Conservation (phyloP, 2,888 invertebrate genomes). For the Tyria jacobaeae region DNA sequence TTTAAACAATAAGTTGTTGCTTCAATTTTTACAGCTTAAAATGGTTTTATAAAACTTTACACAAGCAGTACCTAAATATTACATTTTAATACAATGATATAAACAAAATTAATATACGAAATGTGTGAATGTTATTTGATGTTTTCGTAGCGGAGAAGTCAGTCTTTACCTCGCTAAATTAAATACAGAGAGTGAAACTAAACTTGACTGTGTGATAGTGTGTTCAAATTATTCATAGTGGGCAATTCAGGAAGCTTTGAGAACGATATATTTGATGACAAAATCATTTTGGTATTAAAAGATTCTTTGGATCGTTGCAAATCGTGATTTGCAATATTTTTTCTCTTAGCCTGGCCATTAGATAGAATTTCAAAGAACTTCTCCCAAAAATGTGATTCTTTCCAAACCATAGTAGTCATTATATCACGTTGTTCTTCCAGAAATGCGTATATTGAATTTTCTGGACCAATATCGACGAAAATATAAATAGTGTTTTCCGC, state of each 20-base stretch:
- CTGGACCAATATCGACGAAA: constrained; percentile 75
- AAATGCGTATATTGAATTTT: constrained; percentile 79
- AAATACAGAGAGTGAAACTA: constrained; percentile 63
- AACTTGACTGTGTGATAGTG: constrained; percentile 73
- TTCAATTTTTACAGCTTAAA: constrained; percentile 66
- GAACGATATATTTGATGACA: constrained; percentile 55
- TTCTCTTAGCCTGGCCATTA: constrained; percentile 32
- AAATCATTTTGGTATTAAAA: constrained; percentile 42
- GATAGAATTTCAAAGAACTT: constrained; percentile 62
- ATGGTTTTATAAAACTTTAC: constrained; percentile 67
- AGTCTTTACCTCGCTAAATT: constrained; percentile 84
- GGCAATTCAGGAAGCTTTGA: constrained; percentile 63
- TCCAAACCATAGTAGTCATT: constrained; percentile 70
- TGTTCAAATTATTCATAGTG: constrained; percentile 59
- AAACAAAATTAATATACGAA: constrained; percentile 45
- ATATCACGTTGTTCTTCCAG: constrained; percentile 76
- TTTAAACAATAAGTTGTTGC: constrained; percentile 50
- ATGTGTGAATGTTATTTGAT: constrained; percentile 54
- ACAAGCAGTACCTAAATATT: constrained; percentile 58
- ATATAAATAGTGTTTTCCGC: constrained; percentile 73
- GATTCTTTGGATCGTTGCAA: constrained; percentile 22
- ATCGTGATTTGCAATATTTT: constrained; percentile 26
- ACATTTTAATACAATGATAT: constrained; percentile 43
- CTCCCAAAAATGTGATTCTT: constrained; percentile 74
- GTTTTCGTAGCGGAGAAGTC: constrained; percentile 73